phyloP scores from a whole-genome alignment of 2,797 vertebrate genomes.

The Dipus sagitta region DNA sequence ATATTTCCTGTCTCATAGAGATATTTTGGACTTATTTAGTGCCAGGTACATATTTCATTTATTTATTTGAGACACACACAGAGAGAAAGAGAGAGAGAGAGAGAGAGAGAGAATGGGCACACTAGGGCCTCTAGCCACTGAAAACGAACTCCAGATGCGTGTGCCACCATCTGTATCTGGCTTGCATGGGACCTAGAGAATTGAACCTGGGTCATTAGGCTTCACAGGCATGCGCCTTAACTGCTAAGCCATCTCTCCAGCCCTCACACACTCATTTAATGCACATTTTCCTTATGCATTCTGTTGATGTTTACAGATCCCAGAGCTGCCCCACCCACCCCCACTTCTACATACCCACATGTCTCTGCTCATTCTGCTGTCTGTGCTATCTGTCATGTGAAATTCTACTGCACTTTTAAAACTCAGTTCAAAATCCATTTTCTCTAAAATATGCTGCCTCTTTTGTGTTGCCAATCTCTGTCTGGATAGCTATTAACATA shows the following conservation, averaged over 20 bases:
- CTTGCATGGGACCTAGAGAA: too few relatives aligned
- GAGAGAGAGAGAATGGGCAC: too few relatives aligned
- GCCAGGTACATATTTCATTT: background rate
- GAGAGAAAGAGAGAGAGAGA: too few relatives aligned
- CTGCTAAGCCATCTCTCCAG: too few relatives aligned
- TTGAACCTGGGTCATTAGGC: too few relatives aligned
- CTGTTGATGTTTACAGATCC: background rate
- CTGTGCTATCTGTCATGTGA: conserved; percentile 7
- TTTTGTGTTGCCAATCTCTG: background rate
- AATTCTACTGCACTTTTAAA: conserved; percentile 4
- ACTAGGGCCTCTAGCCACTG: too few relatives aligned
- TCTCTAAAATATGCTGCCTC: background rate
- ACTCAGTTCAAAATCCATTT: background rate
- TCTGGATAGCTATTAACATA: background rate
- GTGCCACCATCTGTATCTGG: too few relatives aligned
- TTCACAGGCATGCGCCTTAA: too few relatives aligned
- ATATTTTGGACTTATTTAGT: conserved; percentile 30
- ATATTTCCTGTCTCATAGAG: background rate
- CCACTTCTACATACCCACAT: background rate
- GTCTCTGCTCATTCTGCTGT: background rate
- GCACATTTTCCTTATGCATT: background rate
- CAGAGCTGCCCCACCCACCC: background rate
- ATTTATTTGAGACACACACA: too few relatives aligned
- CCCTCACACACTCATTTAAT: background rate
- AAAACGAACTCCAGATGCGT: too few relatives aligned